Evolutionary conservation across 2,797 vertebrate species (phyloP).

Genomic region (Halcyon chelicuti): DNA sequence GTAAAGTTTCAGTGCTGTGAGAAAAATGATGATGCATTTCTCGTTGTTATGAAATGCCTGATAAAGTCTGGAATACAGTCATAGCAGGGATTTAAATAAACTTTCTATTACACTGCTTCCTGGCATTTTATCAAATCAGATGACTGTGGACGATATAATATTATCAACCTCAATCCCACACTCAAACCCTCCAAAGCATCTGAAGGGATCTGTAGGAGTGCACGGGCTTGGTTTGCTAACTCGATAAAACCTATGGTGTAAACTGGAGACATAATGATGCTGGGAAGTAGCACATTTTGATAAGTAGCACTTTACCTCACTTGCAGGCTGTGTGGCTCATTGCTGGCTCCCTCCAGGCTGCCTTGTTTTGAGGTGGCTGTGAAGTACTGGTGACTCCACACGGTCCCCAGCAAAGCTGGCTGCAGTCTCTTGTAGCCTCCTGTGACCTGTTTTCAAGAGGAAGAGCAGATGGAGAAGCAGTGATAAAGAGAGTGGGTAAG

Average conservation of each 20-base stretch:
- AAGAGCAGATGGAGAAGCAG: background rate
- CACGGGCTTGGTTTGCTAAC: background rate
- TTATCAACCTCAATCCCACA: background rate
- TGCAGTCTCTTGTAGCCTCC: background rate
- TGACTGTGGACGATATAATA: background rate
- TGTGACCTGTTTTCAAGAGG: background rate
- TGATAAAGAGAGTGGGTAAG: background rate
- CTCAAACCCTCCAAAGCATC: background rate
- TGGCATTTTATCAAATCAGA: conserved; percentile 41
- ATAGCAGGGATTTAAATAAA: conserved; percentile 9
- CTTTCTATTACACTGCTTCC: background rate
- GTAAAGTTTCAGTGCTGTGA: background rate
- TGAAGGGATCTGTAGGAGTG: background rate
- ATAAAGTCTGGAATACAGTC: conserved; percentile 23
- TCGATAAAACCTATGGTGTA: background rate
- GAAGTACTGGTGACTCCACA: background rate
- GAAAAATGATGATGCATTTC: conserved; percentile 3
- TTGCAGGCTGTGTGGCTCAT: background rate
- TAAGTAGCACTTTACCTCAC: background rate
- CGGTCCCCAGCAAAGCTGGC: background rate
- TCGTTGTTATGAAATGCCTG: conserved; percentile 25
- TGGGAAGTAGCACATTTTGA: background rate
- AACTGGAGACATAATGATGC: background rate
- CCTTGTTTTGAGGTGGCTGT: background rate
- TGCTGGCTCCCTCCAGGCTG: background rate